Percentiles rank a stretch among this genome's conserved stretches.
These are phyloP conservation scores for Aphidius ervi DNA, from an alignment of 1,140 invertebrate genomes.

Conservation along the genomic window DNA sequence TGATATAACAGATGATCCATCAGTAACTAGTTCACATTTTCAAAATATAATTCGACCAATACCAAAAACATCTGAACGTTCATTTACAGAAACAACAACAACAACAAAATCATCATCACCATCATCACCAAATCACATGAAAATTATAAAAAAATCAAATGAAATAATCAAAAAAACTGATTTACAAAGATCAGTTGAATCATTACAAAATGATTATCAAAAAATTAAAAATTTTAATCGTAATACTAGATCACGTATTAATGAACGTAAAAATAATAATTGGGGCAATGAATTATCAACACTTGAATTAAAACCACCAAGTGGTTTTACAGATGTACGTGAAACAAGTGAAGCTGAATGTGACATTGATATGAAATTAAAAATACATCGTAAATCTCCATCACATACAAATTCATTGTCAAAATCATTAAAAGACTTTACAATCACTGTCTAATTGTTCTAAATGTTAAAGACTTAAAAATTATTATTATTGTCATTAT, in stretches of 20 bases:
- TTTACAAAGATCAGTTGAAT: conserved; percentile 42
- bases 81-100: conserved; percentile 23
- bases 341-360: conserved; percentile 53
- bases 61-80: conserved; percentile 42
- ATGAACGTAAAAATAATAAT: conserved; percentile 29
- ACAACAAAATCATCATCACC: conserved; percentile 29
- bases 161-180: conserved; percentile 34
- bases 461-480: conserved; percentile 37
- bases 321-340: conserved; percentile 48
- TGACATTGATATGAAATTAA: conserved; percentile 50
- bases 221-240: conserved; percentile 32
- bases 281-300: conserved; percentile 48
- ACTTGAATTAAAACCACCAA: conserved; percentile 47
- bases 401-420: conserved; percentile 41
- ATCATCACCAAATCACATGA: conserved; percentile 39
- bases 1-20: conserved; percentile 39
- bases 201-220: conserved; percentile 35
- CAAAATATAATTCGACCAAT: conserved; percentile 36
- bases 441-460: conserved; percentile 50
- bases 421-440: conserved; percentile 50
- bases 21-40: conserved; percentile 37
- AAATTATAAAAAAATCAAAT: conserved; percentile 21
- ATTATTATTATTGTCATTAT: neutral
- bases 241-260: conserved; percentile 20
- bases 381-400: conserved; percentile 39